Percentiles rank a stretch among this genome's conserved stretches.
Evolutionary conservation across 2,113 vertebrate species (phyloP).

Genomic region (Macrotis lagotis): DNA sequence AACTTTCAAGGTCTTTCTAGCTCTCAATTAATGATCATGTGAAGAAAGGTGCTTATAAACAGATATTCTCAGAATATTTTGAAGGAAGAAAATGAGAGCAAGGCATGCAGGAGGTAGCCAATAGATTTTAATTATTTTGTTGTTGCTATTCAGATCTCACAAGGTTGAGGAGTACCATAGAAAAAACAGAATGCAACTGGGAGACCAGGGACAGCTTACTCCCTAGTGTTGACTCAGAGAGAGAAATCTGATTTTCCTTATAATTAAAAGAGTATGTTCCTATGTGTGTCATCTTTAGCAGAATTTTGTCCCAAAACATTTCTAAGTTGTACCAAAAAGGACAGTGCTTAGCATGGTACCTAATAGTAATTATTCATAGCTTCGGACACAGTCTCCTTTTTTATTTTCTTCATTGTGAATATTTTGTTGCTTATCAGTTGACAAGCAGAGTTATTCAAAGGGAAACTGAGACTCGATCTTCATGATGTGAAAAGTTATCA

Average conservation of each 20-base stretch:
- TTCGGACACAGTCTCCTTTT: not conserved
- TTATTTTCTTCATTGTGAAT: not conserved
- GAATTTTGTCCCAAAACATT: constrained; percentile 29
- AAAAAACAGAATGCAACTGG: not conserved
- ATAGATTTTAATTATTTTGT: not conserved
- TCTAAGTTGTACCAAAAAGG: constrained; percentile 27
- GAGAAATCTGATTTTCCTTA: constrained; percentile 33
- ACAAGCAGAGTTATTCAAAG: not conserved
- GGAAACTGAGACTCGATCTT: constrained; percentile 22
- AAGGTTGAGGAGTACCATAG: not conserved
- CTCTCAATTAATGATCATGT: not conserved
- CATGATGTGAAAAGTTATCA: constrained; percentile 50
- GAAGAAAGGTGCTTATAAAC: not conserved
- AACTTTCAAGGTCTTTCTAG: not conserved
- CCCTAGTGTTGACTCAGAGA: constrained; percentile 18
- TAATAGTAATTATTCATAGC: not conserved
- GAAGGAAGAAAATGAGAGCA: constrained; percentile 54
- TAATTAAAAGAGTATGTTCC: constrained; percentile 21
- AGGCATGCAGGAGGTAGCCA: not conserved
- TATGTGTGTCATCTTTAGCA: constrained; percentile 4
- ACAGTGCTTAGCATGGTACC: not conserved
- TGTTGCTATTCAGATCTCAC: not conserved
- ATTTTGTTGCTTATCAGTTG: not conserved
- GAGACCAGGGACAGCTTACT: not conserved
- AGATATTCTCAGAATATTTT: constrained; percentile 7